phyloP scores from a whole-genome alignment of 1,140 invertebrate genomes.

The Phymastichus coffea region DNA sequence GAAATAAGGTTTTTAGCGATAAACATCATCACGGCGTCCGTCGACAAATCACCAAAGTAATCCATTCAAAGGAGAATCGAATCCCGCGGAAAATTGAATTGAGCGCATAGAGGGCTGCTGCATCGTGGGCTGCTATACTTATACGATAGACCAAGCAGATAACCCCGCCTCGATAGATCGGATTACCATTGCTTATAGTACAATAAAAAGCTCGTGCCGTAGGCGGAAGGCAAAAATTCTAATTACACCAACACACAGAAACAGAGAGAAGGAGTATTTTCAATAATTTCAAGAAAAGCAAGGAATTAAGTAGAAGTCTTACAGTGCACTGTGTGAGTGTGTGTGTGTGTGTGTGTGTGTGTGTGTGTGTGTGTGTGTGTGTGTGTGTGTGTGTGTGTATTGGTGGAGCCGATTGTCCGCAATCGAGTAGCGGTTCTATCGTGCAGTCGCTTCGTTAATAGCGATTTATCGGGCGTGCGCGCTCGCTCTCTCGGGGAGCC shows the following conservation, averaged over 20 bases:
- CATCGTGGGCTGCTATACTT: not conserved
- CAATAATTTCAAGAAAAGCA: constrained; percentile 15
- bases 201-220: not conserved
- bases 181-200: not conserved
- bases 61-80: constrained; percentile 10
- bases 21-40: not conserved
- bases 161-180: not conserved
- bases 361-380: no score
- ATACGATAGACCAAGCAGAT: not conserved
- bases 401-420: no score
- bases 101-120: not conserved
- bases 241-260: no score
- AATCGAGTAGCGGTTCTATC: constrained; percentile 23
- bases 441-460: constrained; percentile 25
- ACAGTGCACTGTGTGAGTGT: no score
- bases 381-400: no score
- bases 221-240: not conserved
- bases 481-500: no score
- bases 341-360: no score
- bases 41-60: constrained; percentile 15
- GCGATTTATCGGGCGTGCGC: constrained; percentile 26
- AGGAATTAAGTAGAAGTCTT: not conserved
- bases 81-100: not conserved
- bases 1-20: no score
- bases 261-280: not conserved